Percentiles rank a stretch among this genome's conserved stretches.
Conservation (phyloP, 2,113 vertebrate species). For the Penelope pileata region DNA sequence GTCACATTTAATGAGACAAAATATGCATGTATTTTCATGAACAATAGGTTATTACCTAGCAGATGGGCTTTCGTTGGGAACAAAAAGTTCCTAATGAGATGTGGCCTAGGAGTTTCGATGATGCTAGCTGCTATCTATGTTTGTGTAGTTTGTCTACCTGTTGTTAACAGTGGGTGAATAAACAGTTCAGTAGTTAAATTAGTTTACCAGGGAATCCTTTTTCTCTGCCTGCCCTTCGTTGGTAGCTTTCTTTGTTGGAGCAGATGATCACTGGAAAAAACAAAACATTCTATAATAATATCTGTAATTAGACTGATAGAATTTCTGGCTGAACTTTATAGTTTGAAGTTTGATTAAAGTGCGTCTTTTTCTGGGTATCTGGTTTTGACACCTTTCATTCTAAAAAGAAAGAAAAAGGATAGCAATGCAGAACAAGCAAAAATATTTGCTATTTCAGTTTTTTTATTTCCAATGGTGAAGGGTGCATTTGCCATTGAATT, state of each 20-base stretch:
- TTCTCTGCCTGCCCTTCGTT: not conserved
- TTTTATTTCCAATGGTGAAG: not conserved
- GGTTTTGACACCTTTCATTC: not conserved
- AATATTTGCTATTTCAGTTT: not conserved
- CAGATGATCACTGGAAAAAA: not conserved
- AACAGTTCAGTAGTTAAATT: too few species aligned
- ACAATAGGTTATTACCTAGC: slow-evolving; percentile 26
- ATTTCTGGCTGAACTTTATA: not conserved
- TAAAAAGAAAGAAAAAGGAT: not conserved
- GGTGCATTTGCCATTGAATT: not conserved
- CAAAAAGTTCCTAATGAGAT: not conserved
- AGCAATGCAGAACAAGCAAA: not conserved
- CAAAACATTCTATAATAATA: not conserved
- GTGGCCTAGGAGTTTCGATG: not conserved
- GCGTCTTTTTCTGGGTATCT: not conserved
- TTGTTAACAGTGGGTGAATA: not conserved
- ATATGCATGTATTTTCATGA: not conserved
- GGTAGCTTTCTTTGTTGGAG: not conserved
- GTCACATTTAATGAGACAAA: slow-evolving; percentile 26
- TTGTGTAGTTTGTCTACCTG: not conserved
- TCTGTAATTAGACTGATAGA: not conserved
- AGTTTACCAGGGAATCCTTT: not conserved
- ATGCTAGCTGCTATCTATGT: not conserved
- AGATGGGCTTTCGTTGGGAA: slow-evolving; percentile 32
- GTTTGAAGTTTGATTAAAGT: not conserved